Conservation (phyloP, 2,113 vertebrate genomes). For the Macquaria australasica region DNA sequence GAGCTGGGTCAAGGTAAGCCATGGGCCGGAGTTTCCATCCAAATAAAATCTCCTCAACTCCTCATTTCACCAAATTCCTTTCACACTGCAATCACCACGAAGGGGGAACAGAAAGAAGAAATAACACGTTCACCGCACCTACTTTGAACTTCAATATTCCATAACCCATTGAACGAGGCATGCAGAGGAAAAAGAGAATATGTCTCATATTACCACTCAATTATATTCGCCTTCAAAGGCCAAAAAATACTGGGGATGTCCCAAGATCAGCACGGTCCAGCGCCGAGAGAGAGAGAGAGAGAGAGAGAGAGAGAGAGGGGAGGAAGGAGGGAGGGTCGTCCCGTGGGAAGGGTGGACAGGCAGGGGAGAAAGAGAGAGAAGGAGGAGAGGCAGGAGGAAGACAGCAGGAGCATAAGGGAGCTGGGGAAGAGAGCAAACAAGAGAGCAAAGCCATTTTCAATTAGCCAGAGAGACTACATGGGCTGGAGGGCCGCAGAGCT, state of each 20-base stretch:
- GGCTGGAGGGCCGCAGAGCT: constrained; percentile 50
- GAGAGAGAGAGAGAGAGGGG: not conserved
- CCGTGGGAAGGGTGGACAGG: constrained; percentile 31
- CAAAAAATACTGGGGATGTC: constrained; percentile 79
- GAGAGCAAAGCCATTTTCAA: constrained; percentile 77
- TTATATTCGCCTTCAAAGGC: constrained; percentile 80
- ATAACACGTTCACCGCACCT: constrained; percentile 63
- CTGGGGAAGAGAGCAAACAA: constrained; percentile 37
- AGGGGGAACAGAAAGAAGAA: constrained; percentile 46
- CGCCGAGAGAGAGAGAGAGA: constrained; percentile 20
- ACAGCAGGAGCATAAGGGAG: constrained; percentile 41
- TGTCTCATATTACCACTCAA: constrained; percentile 78
- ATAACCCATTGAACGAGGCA: constrained; percentile 71
- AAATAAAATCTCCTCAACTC: constrained; percentile 57
- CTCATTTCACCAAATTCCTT: constrained; percentile 55
- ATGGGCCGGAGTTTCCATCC: constrained; percentile 52
- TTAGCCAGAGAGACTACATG: constrained; percentile 71
- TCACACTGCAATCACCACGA: constrained; percentile 65
- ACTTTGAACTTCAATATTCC: constrained; percentile 77
- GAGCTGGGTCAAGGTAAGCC: constrained; percentile 59
- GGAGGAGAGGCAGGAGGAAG: constrained; percentile 24
- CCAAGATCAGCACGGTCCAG: constrained; percentile 81
- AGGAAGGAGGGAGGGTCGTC: constrained; percentile 36
- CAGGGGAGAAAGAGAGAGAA: constrained; percentile 7
- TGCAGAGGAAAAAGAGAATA: constrained; percentile 66